phyloP scores from a whole-genome alignment of 2,113 vertebrate genomes.

The Gopherus evgoodei region DNA sequence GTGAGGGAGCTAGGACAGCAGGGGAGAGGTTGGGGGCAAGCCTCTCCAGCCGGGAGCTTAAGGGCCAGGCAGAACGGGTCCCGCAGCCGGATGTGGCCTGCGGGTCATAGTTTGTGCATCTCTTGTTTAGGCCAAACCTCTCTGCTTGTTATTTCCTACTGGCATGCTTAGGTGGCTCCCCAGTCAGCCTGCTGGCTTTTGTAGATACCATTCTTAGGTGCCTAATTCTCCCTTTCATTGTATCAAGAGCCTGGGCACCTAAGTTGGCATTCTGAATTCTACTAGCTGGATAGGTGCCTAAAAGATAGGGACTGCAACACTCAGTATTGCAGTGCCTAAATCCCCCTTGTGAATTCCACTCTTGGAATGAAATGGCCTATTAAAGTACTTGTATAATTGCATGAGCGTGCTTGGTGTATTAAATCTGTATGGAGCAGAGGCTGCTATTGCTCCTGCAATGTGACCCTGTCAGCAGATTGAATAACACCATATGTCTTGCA shows the following conservation, averaged over 20 bases:
- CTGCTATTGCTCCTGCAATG: background rate
- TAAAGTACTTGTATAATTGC: background rate
- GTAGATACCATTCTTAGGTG: background rate
- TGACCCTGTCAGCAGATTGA: slow-evolving; percentile 59
- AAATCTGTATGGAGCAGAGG: slow-evolving; percentile 28
- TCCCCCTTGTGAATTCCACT: background rate
- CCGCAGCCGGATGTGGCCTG: too few relatives aligned
- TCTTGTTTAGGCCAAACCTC: too few relatives aligned
- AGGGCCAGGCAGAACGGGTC: too few relatives aligned
- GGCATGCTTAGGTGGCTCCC: too few relatives aligned
- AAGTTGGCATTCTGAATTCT: background rate
- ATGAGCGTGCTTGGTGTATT: slow-evolving; percentile 32
- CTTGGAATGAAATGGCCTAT: background rate
- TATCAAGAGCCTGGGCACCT: background rate
- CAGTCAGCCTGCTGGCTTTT: too few relatives aligned
- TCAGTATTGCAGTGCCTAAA: background rate
- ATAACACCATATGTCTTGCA: slow-evolving; percentile 25
- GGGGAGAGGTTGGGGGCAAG: too few relatives aligned
- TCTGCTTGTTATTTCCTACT: too few relatives aligned
- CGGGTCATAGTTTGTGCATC: too few relatives aligned
- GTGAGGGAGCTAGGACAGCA: too few relatives aligned
- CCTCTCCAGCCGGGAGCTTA: too few relatives aligned
- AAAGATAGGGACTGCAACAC: background rate
- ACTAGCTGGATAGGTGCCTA: background rate
- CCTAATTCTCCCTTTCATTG: background rate